These are phyloP conservation scores for Mamestra brassicae DNA, from an alignment of 2,888 invertebrate genomes.

Conservation along the genomic window DNA sequence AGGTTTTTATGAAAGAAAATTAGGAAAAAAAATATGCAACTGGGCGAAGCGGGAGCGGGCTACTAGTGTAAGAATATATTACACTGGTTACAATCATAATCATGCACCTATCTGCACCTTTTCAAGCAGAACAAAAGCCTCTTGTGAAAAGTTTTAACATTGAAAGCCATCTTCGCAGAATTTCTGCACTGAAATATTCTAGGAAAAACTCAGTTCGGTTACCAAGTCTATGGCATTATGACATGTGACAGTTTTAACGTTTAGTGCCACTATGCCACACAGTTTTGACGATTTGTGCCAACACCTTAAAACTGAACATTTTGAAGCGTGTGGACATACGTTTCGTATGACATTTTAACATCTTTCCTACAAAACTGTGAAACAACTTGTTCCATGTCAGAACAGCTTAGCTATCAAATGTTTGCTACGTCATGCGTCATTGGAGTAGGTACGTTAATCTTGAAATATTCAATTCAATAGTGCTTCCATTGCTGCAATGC, in stretches of 20 bases:
- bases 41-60: no score
- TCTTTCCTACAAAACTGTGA: no score
- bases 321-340: background rate
- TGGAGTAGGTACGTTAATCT: background rate
- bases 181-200: background rate
- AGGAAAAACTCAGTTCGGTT: background rate
- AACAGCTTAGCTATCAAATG: background rate
- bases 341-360: background rate
- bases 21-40: no score
- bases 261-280: background rate
- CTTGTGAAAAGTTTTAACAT: background rate
- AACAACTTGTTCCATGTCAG: background rate
- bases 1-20: no score
- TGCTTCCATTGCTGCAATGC: no score
- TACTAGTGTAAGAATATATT: background rate
- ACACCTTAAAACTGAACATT: background rate
- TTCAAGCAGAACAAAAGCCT: background rate
- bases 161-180: background rate
- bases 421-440: no score
- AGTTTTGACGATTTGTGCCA: conserved; percentile 1
- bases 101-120: background rate
- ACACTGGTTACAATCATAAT: background rate
- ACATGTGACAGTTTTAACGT: conserved; percentile 1
- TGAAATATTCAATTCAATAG: background rate
- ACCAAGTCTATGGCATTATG: background rate